Evolutionary conservation across 1,140 invertebrate genomes (phyloP).

Genomic region (Drosophila nikananu): DNA sequence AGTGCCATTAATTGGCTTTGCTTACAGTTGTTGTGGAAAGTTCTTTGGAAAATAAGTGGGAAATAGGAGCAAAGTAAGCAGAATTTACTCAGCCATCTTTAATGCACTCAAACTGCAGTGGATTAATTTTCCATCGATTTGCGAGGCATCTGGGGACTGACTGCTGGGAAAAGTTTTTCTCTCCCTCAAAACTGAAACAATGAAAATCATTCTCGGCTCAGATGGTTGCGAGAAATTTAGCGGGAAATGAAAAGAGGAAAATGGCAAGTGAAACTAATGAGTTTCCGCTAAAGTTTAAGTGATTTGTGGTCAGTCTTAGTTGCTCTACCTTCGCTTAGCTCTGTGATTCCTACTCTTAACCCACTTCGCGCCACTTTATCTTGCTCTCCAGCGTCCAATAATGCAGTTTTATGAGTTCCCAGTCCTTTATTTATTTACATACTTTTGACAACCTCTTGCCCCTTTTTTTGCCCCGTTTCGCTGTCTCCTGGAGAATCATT

Average conservation of each 20-base stretch:
- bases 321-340: slow-evolving; percentile 15
- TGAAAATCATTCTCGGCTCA: slow-evolving; percentile 27
- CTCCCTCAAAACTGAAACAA: slow-evolving; percentile 23
- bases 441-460: slow-evolving; percentile 34
- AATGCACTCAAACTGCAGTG: slow-evolving; percentile 36
- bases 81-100: slow-evolving; percentile 20
- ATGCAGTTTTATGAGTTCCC: slow-evolving; percentile 68
- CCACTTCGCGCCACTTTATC: slow-evolving; percentile 14
- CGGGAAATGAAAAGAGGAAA: slow-evolving; percentile 10
- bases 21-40: not conserved
- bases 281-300: slow-evolving; percentile 67
- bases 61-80: slow-evolving; percentile 22
- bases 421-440: slow-evolving; percentile 46
- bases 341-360: slow-evolving; percentile 13
- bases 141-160: not conserved
- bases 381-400: slow-evolving; percentile 45
- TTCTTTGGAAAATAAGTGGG: slow-evolving; percentile 18
- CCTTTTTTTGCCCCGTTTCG: slow-evolving; percentile 1
- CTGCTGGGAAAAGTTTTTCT: slow-evolving; percentile 14
- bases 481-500: slow-evolving; percentile 28
- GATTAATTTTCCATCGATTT: slow-evolving; percentile 48
- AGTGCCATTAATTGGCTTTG: slow-evolving; percentile 39
- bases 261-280: slow-evolving; percentile 66
- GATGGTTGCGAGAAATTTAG: slow-evolving; percentile 24
- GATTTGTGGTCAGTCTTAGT: slow-evolving; percentile 57